Base-by-base conservation (phyloP, 2,888 invertebrate genomes). In the Spodoptera littoralis region DNA sequence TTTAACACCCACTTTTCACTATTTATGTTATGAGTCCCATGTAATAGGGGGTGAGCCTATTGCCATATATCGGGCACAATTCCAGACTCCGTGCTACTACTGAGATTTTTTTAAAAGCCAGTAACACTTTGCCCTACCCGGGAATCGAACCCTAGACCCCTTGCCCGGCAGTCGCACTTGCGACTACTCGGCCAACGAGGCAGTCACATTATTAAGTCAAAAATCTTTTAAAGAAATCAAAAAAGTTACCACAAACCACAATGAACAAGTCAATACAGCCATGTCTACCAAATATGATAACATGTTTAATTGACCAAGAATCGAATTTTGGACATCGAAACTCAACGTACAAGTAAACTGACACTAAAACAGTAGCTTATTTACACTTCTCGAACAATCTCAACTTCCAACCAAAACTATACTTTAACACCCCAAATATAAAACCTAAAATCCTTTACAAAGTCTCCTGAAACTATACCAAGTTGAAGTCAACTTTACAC, bases 291-390 rank as follows among this genome's bases (percentile, higher is more conserved):
- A 90, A 89, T 81, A 80, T 68, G 70, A 77, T 69, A 83, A 85
- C 82, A 79, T 73, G 87, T 84, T 87, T 82, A 86, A 85, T 84
- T 87, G 83, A 84, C 84, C 88, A 81, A 84, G 86, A 89, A 89
- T 88, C 88, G 82, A 86, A 88, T 86, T 86, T 87, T 80, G 87
- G 88, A 89, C 90, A 93, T 92, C 87, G 88, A 92, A 88, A 90
- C 91, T 88, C 81, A 85, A 73, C 80, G 78, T 83, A 88, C 87
- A 87, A 81, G 93, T 90, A 92, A 93, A 84, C 88, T 73, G 92
- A 93, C 86, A 92, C 92, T 89, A 88, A 76, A 90, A 92, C 92
- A 90, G 91, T 91, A 92, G 92, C 91, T 89, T 84, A 83, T 86
- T 88, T 84, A 86, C 86, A 84, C 85, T 81, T 64, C 72, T 85